Percentiles rank a stretch among this genome's conserved stretches.
These are phyloP conservation scores for Aleiodes sp. DNA, from an alignment of 1,140 invertebrate genomes.

Conservation along the genomic window DNA sequence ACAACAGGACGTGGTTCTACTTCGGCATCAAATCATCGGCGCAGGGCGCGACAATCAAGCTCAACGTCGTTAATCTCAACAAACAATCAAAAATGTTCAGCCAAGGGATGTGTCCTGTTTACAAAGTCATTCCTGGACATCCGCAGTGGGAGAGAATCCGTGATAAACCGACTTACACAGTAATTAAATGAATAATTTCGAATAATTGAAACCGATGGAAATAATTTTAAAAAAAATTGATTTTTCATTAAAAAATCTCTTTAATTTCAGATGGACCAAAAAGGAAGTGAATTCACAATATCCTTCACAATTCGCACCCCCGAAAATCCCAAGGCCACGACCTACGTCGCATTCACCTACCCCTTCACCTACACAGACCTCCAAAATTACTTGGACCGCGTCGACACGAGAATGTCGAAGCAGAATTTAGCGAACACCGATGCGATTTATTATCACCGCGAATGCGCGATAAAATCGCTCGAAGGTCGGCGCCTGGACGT, in stretches of 20 bases:
- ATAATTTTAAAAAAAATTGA: too few relatives aligned
- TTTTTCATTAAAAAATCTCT: too few relatives aligned
- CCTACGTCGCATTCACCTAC: slow-evolving; percentile 93
- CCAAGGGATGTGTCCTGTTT: slow-evolving; percentile 90
- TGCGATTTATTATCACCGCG: slow-evolving; percentile 87
- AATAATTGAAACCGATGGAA: too few relatives aligned
- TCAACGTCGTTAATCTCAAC: slow-evolving; percentile 90
- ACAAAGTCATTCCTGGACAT: slow-evolving; percentile 73
- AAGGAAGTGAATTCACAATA: slow-evolving; percentile 73
- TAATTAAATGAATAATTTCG: slow-evolving; percentile 61
- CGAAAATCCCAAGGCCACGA: slow-evolving; percentile 76
- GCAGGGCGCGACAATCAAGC: slow-evolving; percentile 72
- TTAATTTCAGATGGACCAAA: slow-evolving; percentile 70
- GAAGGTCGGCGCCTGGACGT: slow-evolving; percentile 87
- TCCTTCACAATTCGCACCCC: slow-evolving; percentile 82
- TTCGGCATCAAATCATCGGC: slow-evolving; percentile 79
- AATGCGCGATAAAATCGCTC: slow-evolving; percentile 82
- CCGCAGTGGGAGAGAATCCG: slow-evolving; percentile 83
- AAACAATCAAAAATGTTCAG: slow-evolving; percentile 90
- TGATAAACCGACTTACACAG: slow-evolving; percentile 74
- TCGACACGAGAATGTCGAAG: slow-evolving; percentile 56
- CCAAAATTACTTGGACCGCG: slow-evolving; percentile 71
- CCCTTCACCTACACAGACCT: slow-evolving; percentile 88
- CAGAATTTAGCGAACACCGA: slow-evolving; percentile 60
- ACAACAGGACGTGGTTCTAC: slow-evolving; percentile 93